Evolutionary conservation across 2,888 invertebrate genomes (phyloP).

Genomic region (Dynastes tityus): DNA sequence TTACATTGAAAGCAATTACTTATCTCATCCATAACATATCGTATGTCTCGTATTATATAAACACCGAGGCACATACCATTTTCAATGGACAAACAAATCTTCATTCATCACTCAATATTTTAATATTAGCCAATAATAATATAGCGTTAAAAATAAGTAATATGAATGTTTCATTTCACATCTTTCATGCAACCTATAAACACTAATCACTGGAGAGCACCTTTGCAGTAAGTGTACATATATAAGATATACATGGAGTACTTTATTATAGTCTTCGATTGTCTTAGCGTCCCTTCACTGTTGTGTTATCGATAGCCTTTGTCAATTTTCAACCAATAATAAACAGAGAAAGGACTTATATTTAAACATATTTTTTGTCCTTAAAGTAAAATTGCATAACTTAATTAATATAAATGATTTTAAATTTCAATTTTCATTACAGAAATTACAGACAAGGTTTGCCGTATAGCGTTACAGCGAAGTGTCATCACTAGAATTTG

Average conservation of each 20-base stretch:
- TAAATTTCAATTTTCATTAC: too few species aligned
- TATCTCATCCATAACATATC: conserved; percentile 22
- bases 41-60: conserved; percentile 22
- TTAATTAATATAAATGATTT: too few species aligned
- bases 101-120: conserved; percentile 34
- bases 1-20: conserved; percentile 31
- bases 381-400: too few species aligned
- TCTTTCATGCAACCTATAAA: neutral
- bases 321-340: too few species aligned
- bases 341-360: too few species aligned
- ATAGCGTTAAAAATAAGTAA: conserved; percentile 2
- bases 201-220: neutral
- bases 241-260: neutral
- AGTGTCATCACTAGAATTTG: too few species aligned
- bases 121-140: conserved; percentile 17
- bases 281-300: too few species aligned
- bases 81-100: conserved; percentile 30
- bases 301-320: too few species aligned
- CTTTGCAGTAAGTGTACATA: neutral
- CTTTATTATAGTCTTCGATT: too few species aligned
- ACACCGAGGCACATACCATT: conserved; percentile 17
- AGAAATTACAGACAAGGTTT: too few species aligned
- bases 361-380: too few species aligned
- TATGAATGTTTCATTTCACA: conserved; percentile 2
- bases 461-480: too few species aligned